These are phyloP conservation scores for Anoplolepis gracilipes DNA, from an alignment of 1,140 invertebrate species.

Conservation along the genomic window DNA sequence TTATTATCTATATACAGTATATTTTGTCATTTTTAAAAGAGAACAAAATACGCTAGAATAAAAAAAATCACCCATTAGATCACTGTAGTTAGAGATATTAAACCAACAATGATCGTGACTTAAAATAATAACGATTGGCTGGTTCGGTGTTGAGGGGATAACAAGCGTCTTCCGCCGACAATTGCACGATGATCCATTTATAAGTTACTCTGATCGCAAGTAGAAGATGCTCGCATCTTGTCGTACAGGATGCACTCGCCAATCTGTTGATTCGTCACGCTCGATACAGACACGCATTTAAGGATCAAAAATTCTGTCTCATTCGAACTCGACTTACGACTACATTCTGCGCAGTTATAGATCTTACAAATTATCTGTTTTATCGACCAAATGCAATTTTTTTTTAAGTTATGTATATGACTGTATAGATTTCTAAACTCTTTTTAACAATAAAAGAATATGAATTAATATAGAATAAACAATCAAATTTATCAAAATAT, in stretches of 20 bases:
- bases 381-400: no score
- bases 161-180: slow-evolving; percentile 84
- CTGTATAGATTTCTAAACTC: no score
- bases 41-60: neutral
- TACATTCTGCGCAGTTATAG: neutral
- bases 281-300: neutral
- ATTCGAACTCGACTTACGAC: neutral
- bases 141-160: slow-evolving; percentile 78
- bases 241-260: slow-evolving; percentile 77
- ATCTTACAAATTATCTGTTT: no score
- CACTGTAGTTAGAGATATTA: slow-evolving; percentile 40
- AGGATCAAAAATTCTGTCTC: slow-evolving; percentile 21
- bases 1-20: neutral
- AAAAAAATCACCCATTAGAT: slow-evolving; percentile 27
- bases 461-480: no score
- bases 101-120: slow-evolving; percentile 78
- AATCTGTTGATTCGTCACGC: slow-evolving; percentile 74
- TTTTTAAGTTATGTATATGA: no score
- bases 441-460: no score
- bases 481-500: no score
- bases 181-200: slow-evolving; percentile 80
- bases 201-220: slow-evolving; percentile 79
- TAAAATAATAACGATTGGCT: slow-evolving; percentile 79
- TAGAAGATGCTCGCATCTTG: slow-evolving; percentile 77
- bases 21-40: neutral